These are phyloP conservation scores for Orthonychiurus folsomi DNA, from an alignment of 2,888 invertebrate species.

Conservation along the genomic window DNA sequence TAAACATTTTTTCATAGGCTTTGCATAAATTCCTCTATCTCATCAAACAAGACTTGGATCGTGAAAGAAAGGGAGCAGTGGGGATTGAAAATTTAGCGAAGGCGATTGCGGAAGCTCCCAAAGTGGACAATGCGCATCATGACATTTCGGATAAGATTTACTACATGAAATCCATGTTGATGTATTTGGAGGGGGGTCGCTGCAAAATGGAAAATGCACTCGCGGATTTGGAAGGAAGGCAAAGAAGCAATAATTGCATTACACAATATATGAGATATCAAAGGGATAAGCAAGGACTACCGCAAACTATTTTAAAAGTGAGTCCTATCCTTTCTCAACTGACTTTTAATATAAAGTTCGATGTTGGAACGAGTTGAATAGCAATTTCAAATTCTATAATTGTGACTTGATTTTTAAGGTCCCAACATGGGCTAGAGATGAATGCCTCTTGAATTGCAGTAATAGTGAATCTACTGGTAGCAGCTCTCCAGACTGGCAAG, in stretches of 20 bases:
- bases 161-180: constrained; percentile 81
- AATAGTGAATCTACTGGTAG: constrained; percentile 43
- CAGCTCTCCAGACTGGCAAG: constrained; percentile 55
- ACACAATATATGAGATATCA: constrained; percentile 70
- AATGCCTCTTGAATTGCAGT: constrained; percentile 45
- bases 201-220: constrained; percentile 77
- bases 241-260: constrained; percentile 68
- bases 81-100: constrained; percentile 80
- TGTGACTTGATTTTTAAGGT: constrained; percentile 52
- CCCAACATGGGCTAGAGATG: constrained; percentile 65
- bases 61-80: constrained; percentile 79
- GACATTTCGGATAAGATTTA: constrained; percentile 85
- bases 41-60: constrained; percentile 77
- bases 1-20: constrained; percentile 50
- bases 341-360: too few species aligned
- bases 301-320: constrained; percentile 65
- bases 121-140: constrained; percentile 72
- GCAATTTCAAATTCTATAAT: too few species aligned
- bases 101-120: constrained; percentile 75
- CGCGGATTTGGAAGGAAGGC: constrained; percentile 69
- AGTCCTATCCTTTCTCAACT: neutral
- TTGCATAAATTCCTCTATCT: constrained; percentile 73
- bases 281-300: constrained; percentile 79
- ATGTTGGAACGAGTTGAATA: too few species aligned
- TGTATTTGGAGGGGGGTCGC: constrained; percentile 77